Base-by-base conservation (phyloP, 1,140 invertebrate species). In the Megalopta genalis region DNA sequence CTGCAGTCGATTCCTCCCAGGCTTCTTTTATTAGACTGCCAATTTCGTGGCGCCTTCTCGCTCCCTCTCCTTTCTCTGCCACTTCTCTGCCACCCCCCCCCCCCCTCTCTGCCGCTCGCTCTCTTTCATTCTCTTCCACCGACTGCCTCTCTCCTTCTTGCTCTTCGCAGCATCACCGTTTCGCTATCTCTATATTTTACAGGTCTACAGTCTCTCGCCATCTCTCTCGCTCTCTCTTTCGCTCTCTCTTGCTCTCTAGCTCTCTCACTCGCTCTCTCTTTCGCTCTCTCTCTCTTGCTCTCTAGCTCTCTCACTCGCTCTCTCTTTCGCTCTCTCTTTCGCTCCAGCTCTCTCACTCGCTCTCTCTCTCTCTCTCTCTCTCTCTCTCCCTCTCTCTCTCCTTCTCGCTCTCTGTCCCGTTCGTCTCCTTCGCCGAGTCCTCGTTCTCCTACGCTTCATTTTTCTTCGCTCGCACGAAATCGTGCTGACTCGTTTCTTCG, bases 21-120 rank as follows among this genome's bases (percentile, higher is more conserved):
- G 76, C 81, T 86, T 69, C 80, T 86, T 86, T 86, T 86, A 86
- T 86, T 86, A 86, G 76, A 79, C 84, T 86, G 84, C 85, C 85
- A 86, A 86, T 86, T 86, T 86, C 81, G 77, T 74, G 77, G 85
- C 81, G 81, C 72, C 84, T 80, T 77, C 72, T 63, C 77, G 69
- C 75, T 73, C 57, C 27, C 66, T 62, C 52, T 62, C 70, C 71
- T 60, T 68, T 32, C 64, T 49, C 27, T 16, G 6, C 49, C 49
- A 21, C 6, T 52, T 52, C 49, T 52, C 49, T 52, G 3, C 10
- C 46, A 21, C 18, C 0, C 49, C 16, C 49, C 16, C 49, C 6
- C 6, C 16, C 2, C 0, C 49, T 52, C 16, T 18, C 16, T 49
- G 0, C 16, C 10, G 12, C 16, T 52, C 49, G 12, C 27, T 46